Base-by-base conservation (phyloP, 2,113 vertebrate genomes). In the Murina feae region DNA sequence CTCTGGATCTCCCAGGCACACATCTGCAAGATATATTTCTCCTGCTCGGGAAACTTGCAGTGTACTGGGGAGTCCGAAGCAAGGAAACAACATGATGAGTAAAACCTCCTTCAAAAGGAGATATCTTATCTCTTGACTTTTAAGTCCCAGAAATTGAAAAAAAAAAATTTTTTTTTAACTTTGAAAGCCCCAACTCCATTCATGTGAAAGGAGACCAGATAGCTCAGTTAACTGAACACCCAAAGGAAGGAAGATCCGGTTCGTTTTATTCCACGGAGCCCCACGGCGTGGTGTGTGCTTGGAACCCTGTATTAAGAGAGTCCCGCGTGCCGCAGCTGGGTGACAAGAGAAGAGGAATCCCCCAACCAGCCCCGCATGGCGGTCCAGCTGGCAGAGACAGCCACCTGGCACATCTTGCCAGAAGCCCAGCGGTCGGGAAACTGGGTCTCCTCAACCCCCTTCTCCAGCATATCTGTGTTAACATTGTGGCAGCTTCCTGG, bases 21-120 rank as follows among this genome's bases (percentile, higher is more conserved):
- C 89, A 96, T 93, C 79, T 78, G 85, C 0, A 96, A 65, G 97
- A 94, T 83, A 69, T 93, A 96, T 94, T 94, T 63, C 88, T 98
- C 97, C 95, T 96, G 89, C 96, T 97, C 82, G 47, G 95, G 95
- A 92, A 97, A 96, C 96, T 96, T 96, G 82, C 95, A 95, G 28
- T 16, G 60, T 28, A 97, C 55, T 6, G 66, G 92, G 85, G 96
- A 96, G 94, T 94, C 95, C 78, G 71, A 96, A 96, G 95, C 91
- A 94, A 97, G 80, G 93, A 96, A 96, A 95, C 79, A 86, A 94
- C 68, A 55, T 44, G 83, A 96, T 95, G 80, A 90, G 95, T 86
- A 90, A 96, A 97, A 95, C 82, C 96, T 93, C 82, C 63, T 79
- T 95, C 92, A 96, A 69, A 97, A 96, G 89, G 72, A 85, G 81